These are phyloP conservation scores for Cephus nigrinus DNA, from an alignment of 2,888 invertebrate genomes.

Conservation along the genomic window DNA sequence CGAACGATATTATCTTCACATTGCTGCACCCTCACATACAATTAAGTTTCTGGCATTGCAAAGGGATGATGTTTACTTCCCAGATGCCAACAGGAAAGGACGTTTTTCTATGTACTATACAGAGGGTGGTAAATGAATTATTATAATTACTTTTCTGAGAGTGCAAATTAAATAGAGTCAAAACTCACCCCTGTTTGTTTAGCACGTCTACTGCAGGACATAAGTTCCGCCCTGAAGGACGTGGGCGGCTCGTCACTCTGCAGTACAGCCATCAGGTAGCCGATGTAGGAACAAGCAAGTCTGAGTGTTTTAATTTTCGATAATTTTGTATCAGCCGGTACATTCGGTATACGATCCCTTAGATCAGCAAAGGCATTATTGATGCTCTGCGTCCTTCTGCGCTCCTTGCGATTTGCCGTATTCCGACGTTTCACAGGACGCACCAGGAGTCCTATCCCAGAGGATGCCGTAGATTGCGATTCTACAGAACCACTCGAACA, in stretches of 20 bases:
- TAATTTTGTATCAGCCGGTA: conserved; percentile 94
- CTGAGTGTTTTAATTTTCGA: conserved; percentile 96
- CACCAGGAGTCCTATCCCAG: conserved; percentile 37
- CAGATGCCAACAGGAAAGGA: neutral
- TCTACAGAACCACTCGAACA: neutral
- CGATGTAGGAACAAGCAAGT: conserved; percentile 92
- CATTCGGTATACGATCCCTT: conserved; percentile 94
- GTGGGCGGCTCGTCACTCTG: conserved; percentile 87
- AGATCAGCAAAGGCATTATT: conserved; percentile 95
- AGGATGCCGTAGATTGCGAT: conserved; percentile 21
- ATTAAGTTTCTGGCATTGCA: neutral
- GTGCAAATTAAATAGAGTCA: neutral
- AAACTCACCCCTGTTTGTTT: conserved; percentile 49
- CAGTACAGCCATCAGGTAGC: conserved; percentile 89
- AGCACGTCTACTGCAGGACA: conserved; percentile 53
- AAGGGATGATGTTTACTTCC: neutral
- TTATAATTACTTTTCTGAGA: neutral
- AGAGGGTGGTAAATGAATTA: neutral
- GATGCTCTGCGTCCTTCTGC: conserved; percentile 91
- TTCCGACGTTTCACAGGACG: conserved; percentile 75
- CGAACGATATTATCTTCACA: neutral
- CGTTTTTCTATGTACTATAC: neutral
- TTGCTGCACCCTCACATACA: neutral
- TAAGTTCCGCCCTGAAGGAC: conserved; percentile 88
- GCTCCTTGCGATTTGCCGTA: conserved; percentile 95